phyloP scores from a whole-genome alignment of 2,888 invertebrate species.

The Rhyacophila evoluta region DNA sequence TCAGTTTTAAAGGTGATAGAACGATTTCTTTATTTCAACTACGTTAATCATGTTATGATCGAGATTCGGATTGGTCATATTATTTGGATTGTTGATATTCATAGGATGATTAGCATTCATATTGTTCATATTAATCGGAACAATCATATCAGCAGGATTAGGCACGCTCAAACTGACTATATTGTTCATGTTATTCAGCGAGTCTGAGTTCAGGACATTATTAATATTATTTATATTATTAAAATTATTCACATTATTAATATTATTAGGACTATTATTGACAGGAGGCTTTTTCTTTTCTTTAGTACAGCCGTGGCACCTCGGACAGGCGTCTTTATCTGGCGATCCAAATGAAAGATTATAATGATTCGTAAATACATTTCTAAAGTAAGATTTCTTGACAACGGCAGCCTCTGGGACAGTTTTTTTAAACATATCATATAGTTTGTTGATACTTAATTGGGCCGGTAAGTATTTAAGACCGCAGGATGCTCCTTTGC shows the following conservation, averaged over 20 bases:
- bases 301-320: neutral
- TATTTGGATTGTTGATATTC: neutral
- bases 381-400: slow-evolving; percentile 8
- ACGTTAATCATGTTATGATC: neutral
- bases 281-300: neutral
- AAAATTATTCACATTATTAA: neutral
- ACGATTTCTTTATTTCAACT: neutral
- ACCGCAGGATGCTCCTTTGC: neutral
- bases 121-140: neutral
- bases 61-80: neutral
- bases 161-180: neutral
- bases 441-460: neutral
- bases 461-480: slow-evolving; percentile 1
- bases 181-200: neutral
- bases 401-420: neutral
- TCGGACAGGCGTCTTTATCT: neutral
- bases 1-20: neutral
- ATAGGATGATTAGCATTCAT: neutral
- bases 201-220: too few relatives aligned
- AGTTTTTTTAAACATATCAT: neutral
- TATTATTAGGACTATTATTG: neutral
- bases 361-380: neutral
- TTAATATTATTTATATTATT: neutral
- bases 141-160: neutral
- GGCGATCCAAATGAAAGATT: neutral